Conservation (phyloP, 2,113 vertebrate species). For the Leiothrix lutea region DNA sequence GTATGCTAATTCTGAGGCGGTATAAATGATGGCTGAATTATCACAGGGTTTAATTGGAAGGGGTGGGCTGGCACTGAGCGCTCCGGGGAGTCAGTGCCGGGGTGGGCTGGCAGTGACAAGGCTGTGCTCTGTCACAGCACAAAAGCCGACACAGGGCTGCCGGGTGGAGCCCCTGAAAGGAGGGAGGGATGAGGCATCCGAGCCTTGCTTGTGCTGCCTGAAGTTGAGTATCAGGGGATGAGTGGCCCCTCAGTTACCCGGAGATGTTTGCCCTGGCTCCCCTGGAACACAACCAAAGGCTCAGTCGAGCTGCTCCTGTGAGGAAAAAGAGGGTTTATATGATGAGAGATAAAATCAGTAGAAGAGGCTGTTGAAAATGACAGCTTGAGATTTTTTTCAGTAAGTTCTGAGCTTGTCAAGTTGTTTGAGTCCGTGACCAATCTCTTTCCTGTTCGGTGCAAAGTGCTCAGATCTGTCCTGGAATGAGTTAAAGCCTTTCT, state of each 20-base stretch:
- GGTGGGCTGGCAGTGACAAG: not conserved
- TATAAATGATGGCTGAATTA: not conserved
- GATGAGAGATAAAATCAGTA: not conserved
- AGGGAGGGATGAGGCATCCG: accelerated
- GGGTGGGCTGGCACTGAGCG: not conserved
- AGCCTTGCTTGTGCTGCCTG: not conserved
- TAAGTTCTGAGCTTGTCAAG: not conserved
- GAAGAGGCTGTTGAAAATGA: not conserved
- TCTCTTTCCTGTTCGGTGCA: accelerated
- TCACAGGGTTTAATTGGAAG: not conserved
- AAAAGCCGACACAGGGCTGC: accelerated
- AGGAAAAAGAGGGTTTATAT: not conserved
- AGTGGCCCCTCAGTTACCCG: not conserved
- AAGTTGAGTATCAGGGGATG: not conserved
- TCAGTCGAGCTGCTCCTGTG: accelerated
- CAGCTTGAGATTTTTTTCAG: not conserved
- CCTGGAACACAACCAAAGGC: not conserved
- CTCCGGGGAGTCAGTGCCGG: not conserved
- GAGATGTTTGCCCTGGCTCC: not conserved
- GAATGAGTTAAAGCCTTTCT: conserved; percentile 26
- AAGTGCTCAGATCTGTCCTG: not conserved
- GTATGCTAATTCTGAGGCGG: not conserved
- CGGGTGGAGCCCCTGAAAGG: accelerated
- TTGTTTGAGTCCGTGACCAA: not conserved
- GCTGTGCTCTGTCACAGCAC: too few relatives aligned